A percentile compares a stretch with the other conserved stretches of the same genome.
Evolutionary conservation across 1,140 invertebrate genomes (phyloP).

Genomic region (Ooceraea biroi): DNA sequence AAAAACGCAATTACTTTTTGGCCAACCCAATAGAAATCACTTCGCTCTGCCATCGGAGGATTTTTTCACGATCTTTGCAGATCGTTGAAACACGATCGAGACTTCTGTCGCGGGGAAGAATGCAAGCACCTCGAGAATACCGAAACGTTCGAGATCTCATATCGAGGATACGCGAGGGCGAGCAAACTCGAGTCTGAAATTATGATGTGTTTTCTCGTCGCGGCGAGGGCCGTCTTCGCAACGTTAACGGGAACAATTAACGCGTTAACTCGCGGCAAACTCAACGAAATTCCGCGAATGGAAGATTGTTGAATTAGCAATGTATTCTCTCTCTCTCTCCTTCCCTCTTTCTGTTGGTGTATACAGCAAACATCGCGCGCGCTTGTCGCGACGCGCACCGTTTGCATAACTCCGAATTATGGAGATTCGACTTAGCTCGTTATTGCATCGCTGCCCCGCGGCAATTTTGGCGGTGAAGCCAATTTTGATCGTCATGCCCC

Average conservation of each 20-base stretch:
- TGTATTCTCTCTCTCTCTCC: constrained; percentile 22
- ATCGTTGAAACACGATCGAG: not conserved
- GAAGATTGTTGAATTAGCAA: constrained; percentile 49
- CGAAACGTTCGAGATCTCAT: not conserved
- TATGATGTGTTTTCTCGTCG: not conserved
- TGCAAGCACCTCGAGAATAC: not conserved
- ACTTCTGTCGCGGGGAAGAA: not conserved
- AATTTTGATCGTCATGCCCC: constrained; percentile 37
- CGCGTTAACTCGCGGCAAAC: constrained; percentile 30
- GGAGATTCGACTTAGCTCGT: constrained; percentile 40
- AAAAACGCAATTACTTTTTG: no score
- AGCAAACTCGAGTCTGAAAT: constrained; percentile 1
- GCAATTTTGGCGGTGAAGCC: constrained; percentile 42
- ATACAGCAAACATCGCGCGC: constrained; percentile 28
- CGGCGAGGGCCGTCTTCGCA: not conserved
- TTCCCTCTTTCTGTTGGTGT: not conserved
- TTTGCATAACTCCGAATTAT: constrained; percentile 55
- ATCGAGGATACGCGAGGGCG: not conserved
- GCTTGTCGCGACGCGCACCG: not conserved
- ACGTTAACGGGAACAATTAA: constrained; percentile 44
- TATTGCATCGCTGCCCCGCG: constrained; percentile 10
- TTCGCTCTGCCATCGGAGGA: not conserved
- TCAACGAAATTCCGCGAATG: constrained; percentile 30
- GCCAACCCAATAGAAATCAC: no score
- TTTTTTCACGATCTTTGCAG: not conserved